Evolutionary conservation across 1,140 invertebrate species (phyloP).

Genomic region (Marisa cornuarietis): DNA sequence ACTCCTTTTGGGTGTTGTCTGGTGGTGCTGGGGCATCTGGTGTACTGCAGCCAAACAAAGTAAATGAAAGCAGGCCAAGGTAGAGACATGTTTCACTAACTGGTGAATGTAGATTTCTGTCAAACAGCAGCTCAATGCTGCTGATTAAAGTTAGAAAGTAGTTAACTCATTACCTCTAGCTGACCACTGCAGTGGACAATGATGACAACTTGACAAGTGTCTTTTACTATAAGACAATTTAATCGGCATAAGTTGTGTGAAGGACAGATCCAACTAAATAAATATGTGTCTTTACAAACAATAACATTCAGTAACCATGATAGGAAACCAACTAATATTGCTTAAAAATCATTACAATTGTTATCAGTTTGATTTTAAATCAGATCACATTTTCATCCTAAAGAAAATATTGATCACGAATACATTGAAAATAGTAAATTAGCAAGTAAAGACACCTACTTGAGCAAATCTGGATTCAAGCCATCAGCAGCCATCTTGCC

Average conservation of each 20-base stretch:
- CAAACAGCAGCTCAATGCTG: too few relatives aligned
- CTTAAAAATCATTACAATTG: background rate
- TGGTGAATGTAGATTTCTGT: background rate
- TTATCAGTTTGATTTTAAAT: background rate
- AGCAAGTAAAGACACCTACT: slow-evolving; percentile 70
- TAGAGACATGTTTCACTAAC: background rate
- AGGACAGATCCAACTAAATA: too few relatives aligned
- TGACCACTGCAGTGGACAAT: too few relatives aligned
- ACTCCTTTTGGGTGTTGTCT: slow-evolving; percentile 33
- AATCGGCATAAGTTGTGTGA: too few relatives aligned
- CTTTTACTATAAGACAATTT: too few relatives aligned
- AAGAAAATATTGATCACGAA: background rate
- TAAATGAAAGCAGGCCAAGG: background rate
- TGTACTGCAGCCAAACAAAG: slow-evolving; percentile 38
- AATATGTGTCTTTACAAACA: background rate
- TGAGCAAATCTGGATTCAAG: slow-evolving; percentile 79
- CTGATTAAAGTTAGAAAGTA: background rate
- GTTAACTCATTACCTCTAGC: background rate
- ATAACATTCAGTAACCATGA: background rate
- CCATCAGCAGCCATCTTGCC: slow-evolving; percentile 85
- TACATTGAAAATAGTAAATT: too few relatives aligned
- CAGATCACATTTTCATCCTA: background rate
- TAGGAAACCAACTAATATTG: background rate
- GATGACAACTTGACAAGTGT: too few relatives aligned
- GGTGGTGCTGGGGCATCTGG: slow-evolving; percentile 54